Evolutionary conservation across 2,888 invertebrate genomes (phyloP).

Genomic region (Phlogophora meticulosa): DNA sequence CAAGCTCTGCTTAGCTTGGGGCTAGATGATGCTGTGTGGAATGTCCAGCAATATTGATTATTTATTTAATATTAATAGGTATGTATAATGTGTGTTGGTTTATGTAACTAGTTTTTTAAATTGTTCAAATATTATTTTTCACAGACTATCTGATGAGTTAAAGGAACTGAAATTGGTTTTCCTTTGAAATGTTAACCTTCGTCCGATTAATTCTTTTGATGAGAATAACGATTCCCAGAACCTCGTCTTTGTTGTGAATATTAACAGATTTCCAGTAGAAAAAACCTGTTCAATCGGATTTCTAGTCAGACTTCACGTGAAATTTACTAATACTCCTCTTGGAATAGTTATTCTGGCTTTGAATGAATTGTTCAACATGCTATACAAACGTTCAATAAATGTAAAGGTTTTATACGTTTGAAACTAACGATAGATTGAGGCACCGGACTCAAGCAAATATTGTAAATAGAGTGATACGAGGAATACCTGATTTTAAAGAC

Average conservation of each 20-base stretch:
- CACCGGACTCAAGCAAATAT: too few relatives aligned
- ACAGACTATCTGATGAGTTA: neutral
- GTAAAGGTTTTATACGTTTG: conserved; percentile 15
- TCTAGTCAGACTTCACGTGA: neutral
- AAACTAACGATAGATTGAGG: conserved; percentile 34
- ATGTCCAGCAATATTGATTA: too few relatives aligned
- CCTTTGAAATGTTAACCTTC: conserved; percentile 12
- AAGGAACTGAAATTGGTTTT: conserved; percentile 15
- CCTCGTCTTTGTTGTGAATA: neutral
- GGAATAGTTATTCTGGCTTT: neutral
- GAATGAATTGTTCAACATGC: neutral
- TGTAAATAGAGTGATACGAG: conserved; percentile 11
- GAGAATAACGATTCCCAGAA: neutral
- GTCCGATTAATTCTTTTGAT: conserved; percentile 5
- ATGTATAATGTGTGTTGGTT: neutral
- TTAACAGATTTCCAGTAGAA: neutral
- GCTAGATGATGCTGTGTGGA: too few relatives aligned
- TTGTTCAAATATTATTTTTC: neutral
- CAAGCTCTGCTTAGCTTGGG: too few relatives aligned
- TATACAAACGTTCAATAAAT: conserved; percentile 20
- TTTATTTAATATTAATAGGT: too few relatives aligned
- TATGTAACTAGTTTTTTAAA: neutral
- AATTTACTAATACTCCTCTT: neutral
- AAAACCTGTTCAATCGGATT: neutral
- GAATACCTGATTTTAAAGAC: conserved; percentile 17